These are phyloP conservation scores for Micromesistius poutassou DNA, from an alignment of 2,797 vertebrate genomes.

Conservation along the genomic window DNA sequence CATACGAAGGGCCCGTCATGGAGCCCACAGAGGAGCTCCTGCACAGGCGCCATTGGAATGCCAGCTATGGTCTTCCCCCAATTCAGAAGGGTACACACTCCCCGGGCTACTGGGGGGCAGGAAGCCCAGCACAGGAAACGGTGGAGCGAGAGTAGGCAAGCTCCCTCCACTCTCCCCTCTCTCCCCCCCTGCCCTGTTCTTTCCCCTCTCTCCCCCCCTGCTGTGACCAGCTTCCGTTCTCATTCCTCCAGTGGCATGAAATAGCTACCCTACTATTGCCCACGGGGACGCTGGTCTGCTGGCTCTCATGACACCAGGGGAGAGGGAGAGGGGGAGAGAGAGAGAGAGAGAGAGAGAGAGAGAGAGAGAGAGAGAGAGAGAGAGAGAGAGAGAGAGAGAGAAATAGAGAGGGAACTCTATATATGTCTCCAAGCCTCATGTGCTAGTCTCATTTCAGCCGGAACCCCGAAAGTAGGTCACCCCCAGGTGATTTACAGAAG, in stretches of 20 bases:
- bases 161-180: background rate
- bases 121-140: background rate
- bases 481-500: background rate
- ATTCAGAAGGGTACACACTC: background rate
- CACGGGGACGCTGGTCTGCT: background rate
- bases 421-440: constrained; percentile 12
- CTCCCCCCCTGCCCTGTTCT: too few species aligned
- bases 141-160: background rate
- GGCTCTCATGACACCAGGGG: background rate
- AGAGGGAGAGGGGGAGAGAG: too few species aligned
- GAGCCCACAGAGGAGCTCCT: too few species aligned
- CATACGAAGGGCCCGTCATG: too few species aligned
- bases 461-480: background rate
- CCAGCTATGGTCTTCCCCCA: background rate
- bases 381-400: too few species aligned
- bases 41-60: background rate
- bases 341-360: background rate
- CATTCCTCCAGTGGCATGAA: background rate
- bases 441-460: background rate
- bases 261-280: background rate
- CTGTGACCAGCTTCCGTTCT: background rate
- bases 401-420: background rate
- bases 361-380: background rate
- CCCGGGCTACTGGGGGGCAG: background rate
- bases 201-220: background rate